Base-by-base conservation (phyloP, 2,113 vertebrate genomes). In the Caranx ignobilis region DNA sequence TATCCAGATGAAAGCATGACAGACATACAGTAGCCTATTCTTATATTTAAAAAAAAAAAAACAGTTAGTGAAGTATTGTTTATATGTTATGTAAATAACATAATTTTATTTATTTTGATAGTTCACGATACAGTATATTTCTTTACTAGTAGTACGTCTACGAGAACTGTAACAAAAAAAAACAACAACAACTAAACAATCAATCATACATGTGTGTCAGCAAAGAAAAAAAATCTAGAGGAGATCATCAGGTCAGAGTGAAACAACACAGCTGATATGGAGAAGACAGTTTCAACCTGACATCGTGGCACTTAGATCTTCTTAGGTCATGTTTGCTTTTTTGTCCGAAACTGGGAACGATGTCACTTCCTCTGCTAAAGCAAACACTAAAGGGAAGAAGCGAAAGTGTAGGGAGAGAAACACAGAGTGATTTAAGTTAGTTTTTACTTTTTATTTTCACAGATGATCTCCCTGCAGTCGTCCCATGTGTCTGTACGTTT, bases 61-160 rank as follows among this genome's bases (percentile, higher is more conserved):
- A 79, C 48, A 8, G 88, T 92, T 84, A 63, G 77, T 89, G 82
- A 88, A 86, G 75, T 91, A 88, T 91, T 86, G 90, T 94, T 94
- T 94, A 86, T 93, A 94, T 92, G 89, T 93, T 85, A 86, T 94
- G 93, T 95, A 95, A 91, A 94, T 94, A 95, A 92, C 93, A 93
- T 91, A 84, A 91, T 92, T 94, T 91, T 34, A 92, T 94, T 95
- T 95, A 95, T 95, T 95, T 95, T 95, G 91, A 94, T 95, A 94
- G 91, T 91, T 86, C 83, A 92, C 91, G 92, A 91, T 92, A 94
- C 92, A 94, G 83, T 94, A 93, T 95, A 94, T 95, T 94, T 95
- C 80, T 94, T 94, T 94, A 94, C 90, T 85, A 87, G 91, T 85
- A 84, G 82, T 88, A 65, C 32, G 60, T 88, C 74, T 77, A 62